Conservation (phyloP, 2,797 vertebrate genomes). For the Linurgus olivaceus region DNA sequence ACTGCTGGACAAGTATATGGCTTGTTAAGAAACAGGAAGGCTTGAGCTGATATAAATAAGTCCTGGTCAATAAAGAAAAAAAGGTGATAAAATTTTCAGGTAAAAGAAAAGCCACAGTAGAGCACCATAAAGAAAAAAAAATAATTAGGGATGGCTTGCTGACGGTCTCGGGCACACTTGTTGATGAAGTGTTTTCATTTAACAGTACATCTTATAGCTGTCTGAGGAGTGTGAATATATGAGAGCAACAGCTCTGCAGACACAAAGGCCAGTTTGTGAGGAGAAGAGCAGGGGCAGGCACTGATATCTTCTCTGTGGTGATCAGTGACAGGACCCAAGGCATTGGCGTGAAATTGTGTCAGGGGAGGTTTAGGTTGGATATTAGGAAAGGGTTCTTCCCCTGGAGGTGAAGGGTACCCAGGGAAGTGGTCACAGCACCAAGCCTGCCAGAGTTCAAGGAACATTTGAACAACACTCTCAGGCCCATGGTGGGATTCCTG, state of each 20-base stretch:
- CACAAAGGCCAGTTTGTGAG: not conserved
- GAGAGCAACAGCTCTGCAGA: not conserved
- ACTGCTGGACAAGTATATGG: not conserved
- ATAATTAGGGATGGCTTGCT: not conserved
- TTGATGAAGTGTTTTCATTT: not conserved
- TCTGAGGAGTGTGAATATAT: not conserved
- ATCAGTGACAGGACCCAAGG: not conserved
- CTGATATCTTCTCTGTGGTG: not conserved
- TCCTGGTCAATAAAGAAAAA: not conserved
- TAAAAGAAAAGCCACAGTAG: not conserved
- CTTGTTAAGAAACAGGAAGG: not conserved
- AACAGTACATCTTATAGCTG: not conserved
- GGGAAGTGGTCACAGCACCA: not conserved
- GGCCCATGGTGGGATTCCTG: not conserved
- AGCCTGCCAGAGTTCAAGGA: not conserved
- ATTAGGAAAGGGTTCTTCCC: not conserved
- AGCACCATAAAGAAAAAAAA: not conserved
- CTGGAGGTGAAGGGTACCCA: not conserved
- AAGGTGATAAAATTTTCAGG: not conserved
- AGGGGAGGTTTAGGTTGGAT: not conserved
- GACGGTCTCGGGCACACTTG: rapidly evolving
- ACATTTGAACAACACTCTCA: not conserved
- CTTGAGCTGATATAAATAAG: not conserved
- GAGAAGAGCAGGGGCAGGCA: no score
- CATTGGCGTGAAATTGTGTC: not conserved